phyloP scores from a whole-genome alignment of 2,797 vertebrate species.

The Arrhamphus sclerolepis region DNA sequence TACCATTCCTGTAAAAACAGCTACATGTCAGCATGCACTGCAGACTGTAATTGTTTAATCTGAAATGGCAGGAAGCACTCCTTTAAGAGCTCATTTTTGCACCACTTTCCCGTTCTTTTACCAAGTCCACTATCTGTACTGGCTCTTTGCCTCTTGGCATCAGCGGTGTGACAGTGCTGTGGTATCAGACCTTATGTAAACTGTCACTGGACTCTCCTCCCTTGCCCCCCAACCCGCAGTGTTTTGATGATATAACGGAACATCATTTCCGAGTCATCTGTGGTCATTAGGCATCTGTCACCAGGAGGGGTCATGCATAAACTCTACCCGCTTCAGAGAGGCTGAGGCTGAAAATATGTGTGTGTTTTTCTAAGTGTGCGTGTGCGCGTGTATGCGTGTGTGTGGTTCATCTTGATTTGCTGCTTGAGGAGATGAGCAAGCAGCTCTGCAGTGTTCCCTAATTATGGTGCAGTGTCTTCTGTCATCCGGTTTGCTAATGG shows the following conservation, averaged over 20 bases:
- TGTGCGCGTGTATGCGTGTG: not conserved
- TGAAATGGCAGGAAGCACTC: not conserved
- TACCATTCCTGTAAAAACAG: slow-evolving; percentile 41
- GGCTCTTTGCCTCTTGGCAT: slow-evolving; percentile 43
- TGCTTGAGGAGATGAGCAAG: slow-evolving; percentile 54
- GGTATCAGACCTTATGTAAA: slow-evolving; percentile 60
- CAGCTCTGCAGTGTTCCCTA: slow-evolving; percentile 58
- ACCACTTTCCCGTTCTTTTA: slow-evolving; percentile 3
- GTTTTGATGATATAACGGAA: slow-evolving; percentile 61
- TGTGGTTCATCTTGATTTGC: slow-evolving; percentile 49
- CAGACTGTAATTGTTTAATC: slow-evolving; percentile 23
- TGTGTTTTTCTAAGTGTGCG: not conserved
- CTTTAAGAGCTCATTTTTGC: slow-evolving; percentile 7
- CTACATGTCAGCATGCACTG: slow-evolving; percentile 38
- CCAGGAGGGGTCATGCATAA: slow-evolving; percentile 29
- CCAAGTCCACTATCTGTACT: slow-evolving; percentile 1
- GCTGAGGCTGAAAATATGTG: slow-evolving; percentile 2
- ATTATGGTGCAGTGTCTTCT: slow-evolving; percentile 66
- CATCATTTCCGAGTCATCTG: slow-evolving; percentile 40
- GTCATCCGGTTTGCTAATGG: slow-evolving; percentile 62
- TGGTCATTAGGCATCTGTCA: slow-evolving; percentile 44
- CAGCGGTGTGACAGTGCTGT: slow-evolving; percentile 50
- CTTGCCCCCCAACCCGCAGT: slow-evolving; percentile 3
- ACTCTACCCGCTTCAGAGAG: slow-evolving; percentile 14
- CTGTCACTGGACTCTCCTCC: slow-evolving; percentile 45